Evolutionary conservation across 2,888 invertebrate species (phyloP).

Genomic region (Cataglyphis rosenhaueri): DNA sequence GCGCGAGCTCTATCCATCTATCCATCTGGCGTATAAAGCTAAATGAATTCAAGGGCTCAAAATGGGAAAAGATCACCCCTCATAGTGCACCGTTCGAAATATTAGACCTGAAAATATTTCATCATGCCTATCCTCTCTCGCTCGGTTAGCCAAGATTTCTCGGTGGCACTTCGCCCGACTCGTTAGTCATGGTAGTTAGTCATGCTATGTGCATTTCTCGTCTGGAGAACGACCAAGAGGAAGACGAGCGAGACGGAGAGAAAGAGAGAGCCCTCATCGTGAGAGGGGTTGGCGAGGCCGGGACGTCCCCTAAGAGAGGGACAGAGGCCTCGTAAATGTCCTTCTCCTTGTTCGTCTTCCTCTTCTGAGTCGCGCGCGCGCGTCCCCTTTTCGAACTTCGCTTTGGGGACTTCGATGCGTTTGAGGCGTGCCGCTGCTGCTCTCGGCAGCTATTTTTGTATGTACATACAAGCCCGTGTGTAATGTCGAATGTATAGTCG

Average conservation of each 20-base stretch:
- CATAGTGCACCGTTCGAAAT: slow-evolving; percentile 55
- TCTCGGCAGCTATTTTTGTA: slow-evolving; percentile 71
- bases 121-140: slow-evolving; percentile 61
- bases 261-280: slow-evolving; percentile 31
- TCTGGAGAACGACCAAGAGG: slow-evolving; percentile 67
- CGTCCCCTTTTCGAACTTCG: slow-evolving; percentile 39
- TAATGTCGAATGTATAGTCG: slow-evolving; percentile 69
- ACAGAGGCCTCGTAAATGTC: slow-evolving; percentile 25
- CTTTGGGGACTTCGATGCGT: slow-evolving; percentile 64
- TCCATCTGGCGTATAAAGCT: slow-evolving; percentile 3
- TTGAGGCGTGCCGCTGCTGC: slow-evolving; percentile 62
- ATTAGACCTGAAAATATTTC: slow-evolving; percentile 67
- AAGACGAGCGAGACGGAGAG: slow-evolving; percentile 42
- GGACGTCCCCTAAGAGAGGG: slow-evolving; percentile 19
- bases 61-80: slow-evolving; percentile 37
- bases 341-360: slow-evolving; percentile 14
- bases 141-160: slow-evolving; percentile 77
- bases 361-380: slow-evolving; percentile 30
- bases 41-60: slow-evolving; percentile 1
- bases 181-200: slow-evolving; percentile 84
- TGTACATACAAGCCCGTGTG: slow-evolving; percentile 71
- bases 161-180: slow-evolving; percentile 81
- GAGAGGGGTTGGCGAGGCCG: slow-evolving; percentile 22
- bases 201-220: slow-evolving; percentile 76
- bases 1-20: slow-evolving; percentile 4